phyloP scores from a whole-genome alignment of 2,113 vertebrate species.

The Verasper variegatus region DNA sequence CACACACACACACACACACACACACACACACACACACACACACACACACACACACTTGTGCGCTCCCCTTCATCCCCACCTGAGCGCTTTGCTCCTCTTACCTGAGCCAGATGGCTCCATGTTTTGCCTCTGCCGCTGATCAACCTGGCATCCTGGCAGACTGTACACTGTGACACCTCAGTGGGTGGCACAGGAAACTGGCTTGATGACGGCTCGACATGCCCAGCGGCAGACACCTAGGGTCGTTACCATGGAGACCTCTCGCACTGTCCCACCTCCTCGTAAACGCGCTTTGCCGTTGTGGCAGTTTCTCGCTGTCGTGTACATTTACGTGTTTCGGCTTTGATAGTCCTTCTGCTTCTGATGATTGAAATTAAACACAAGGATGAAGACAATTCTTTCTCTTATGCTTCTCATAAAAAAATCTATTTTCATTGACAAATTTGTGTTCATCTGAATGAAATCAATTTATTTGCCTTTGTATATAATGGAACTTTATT shows the following conservation, averaged over 20 bases:
- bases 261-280: constrained; percentile 44
- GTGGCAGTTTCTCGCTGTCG: constrained; percentile 25
- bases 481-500: not conserved
- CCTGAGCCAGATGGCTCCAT: constrained; percentile 68
- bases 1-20: too few species aligned
- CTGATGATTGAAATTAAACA: constrained; percentile 3
- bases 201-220: constrained; percentile 56
- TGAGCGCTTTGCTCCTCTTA: constrained; percentile 24
- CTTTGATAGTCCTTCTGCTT: not conserved
- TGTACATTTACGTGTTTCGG: constrained; percentile 5
- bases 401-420: not conserved
- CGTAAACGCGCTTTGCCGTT: constrained; percentile 34
- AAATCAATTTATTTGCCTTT: not conserved
- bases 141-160: constrained; percentile 60
- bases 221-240: constrained; percentile 70
- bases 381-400: not conserved
- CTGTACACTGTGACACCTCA: constrained; percentile 62
- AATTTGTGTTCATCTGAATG: not conserved
- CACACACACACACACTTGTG: not conserved
- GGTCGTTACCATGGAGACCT: constrained; percentile 65
- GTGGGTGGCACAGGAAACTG: constrained; percentile 77
- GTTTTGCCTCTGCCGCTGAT: constrained; percentile 36
- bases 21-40: not conserved
- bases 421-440: not conserved
- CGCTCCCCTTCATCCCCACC: not conserved